phyloP scores from a whole-genome alignment of 1,140 invertebrate species.

The Zophobas atratus region DNA sequence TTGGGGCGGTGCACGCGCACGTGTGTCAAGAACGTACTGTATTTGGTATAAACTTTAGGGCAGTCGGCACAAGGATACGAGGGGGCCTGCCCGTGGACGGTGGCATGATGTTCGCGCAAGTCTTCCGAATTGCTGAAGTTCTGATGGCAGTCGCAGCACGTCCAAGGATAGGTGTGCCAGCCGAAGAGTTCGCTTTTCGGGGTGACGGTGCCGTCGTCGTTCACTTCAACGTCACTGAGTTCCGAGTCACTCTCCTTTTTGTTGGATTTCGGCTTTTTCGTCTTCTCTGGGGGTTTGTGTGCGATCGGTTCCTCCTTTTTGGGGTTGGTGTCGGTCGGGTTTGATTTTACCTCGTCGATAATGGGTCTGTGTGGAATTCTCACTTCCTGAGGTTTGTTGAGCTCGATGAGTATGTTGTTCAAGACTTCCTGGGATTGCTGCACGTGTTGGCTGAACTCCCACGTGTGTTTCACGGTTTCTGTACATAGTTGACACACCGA shows the following conservation, averaged over 20 bases:
- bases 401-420: constrained; percentile 42
- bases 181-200: constrained; percentile 61
- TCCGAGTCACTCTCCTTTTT: constrained; percentile 52
- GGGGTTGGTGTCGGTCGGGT: background rate
- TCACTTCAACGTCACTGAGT: constrained; percentile 60
- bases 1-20: constrained; percentile 72
- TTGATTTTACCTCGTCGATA: constrained; percentile 36
- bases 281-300: constrained; percentile 25
- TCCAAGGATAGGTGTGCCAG: constrained; percentile 72
- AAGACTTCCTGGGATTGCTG: constrained; percentile 64
- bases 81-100: constrained; percentile 71
- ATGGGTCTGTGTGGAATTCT: background rate
- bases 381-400: constrained; percentile 8
- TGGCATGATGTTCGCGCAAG: constrained; percentile 71
- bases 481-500: constrained; percentile 61
- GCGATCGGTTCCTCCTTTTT: constrained; percentile 50
- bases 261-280: constrained; percentile 13
- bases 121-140: constrained; percentile 70
- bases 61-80: constrained; percentile 74
- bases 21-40: constrained; percentile 73
- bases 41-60: constrained; percentile 74
- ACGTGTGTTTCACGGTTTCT: constrained; percentile 63
- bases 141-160: constrained; percentile 73
- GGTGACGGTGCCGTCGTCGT: constrained; percentile 64
- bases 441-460: constrained; percentile 63